These are phyloP conservation scores for Varroa destructor DNA, from an alignment of 1,140 invertebrate genomes.

Conservation along the genomic window DNA sequence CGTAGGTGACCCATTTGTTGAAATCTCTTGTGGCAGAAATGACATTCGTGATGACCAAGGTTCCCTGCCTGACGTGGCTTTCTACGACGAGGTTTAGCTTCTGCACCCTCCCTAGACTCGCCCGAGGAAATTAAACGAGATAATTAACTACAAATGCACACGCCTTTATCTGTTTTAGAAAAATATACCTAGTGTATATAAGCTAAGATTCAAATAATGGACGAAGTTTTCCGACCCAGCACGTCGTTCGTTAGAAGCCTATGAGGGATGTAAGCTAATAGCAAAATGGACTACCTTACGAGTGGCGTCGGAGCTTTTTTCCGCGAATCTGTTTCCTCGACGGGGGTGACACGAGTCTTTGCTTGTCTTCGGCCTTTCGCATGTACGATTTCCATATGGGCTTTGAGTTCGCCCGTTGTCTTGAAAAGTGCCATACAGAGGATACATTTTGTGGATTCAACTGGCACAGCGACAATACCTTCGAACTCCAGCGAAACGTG, in stretches of 20 bases:
- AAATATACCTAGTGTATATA: no score
- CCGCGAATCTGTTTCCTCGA: no score
- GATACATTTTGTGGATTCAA: conserved; percentile 24
- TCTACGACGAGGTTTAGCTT: conserved; percentile 3
- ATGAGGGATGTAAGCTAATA: no score
- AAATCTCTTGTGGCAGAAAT: conserved; percentile 20
- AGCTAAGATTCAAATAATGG: no score
- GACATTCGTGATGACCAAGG: conserved; percentile 6
- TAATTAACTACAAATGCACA: no score
- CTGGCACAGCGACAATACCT: conserved; percentile 15
- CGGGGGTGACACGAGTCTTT: no score
- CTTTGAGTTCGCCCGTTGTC: neutral
- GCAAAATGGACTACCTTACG: neutral
- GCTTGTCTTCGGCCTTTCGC: neutral
- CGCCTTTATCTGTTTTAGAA: no score
- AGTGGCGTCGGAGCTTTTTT: conserved; percentile 17
- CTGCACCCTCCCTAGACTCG: neutral
- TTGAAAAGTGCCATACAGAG: conserved; percentile 11
- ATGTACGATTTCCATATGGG: conserved; percentile 15
- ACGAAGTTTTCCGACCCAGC: no score
- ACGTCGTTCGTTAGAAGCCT: no score
- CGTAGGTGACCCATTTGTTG: conserved; percentile 26
- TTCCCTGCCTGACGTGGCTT: conserved; percentile 15
- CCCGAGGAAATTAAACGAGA: no score
- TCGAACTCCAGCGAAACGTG: neutral